A percentile compares a stretch with the other conserved stretches of the same genome.
Evolutionary conservation across 2,888 invertebrate genomes (phyloP).

Genomic region (Drosophila cognata): DNA sequence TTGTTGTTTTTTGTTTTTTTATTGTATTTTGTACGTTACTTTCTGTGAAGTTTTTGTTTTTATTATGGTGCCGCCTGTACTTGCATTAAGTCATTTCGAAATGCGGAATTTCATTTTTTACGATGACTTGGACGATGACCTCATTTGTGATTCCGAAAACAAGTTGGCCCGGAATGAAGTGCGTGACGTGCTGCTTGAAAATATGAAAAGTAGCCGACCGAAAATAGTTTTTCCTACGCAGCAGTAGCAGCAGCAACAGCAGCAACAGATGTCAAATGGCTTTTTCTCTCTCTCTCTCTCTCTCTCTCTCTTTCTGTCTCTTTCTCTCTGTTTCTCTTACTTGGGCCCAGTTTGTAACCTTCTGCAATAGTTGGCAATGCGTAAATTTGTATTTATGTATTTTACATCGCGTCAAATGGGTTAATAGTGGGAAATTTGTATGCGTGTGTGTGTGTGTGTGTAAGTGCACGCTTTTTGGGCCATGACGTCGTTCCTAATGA

Average conservation of each 20-base stretch:
- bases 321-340: not conserved
- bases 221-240: conserved; percentile 55
- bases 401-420: conserved; percentile 73
- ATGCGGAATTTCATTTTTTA: conserved; percentile 58
- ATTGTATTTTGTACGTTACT: not conserved
- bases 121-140: conserved; percentile 67
- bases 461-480: conserved; percentile 40
- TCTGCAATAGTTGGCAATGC: conserved; percentile 40
- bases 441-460: not conserved
- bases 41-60: conserved; percentile 14
- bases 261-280: conserved; percentile 34
- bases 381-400: conserved; percentile 61
- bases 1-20: not conserved
- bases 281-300: not conserved
- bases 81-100: conserved; percentile 47
- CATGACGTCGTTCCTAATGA: conserved; percentile 36
- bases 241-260: not conserved
- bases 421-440: conserved; percentile 70
- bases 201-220: conserved; percentile 51
- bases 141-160: conserved; percentile 58
- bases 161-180: conserved; percentile 30
- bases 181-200: conserved; percentile 59
- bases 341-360: conserved; percentile 8
- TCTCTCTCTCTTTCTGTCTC: not conserved
- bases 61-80: conserved; percentile 20